Percentiles rank a stretch among this genome's conserved stretches.
phyloP scores from a whole-genome alignment of 2,797 vertebrate genomes.

The Paedocypris micromegethes region DNA sequence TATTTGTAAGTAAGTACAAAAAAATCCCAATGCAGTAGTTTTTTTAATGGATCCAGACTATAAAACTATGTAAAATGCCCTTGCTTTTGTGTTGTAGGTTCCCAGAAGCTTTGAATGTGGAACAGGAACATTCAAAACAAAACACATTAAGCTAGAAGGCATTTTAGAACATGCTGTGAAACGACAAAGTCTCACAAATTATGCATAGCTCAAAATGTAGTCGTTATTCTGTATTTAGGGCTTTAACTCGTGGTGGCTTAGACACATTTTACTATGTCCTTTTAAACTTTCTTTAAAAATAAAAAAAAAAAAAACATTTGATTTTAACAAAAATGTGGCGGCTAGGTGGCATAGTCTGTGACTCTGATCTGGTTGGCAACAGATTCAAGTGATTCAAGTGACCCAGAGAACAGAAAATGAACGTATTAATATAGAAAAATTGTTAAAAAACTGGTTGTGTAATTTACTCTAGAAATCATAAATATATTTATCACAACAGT shows the following conservation, averaged over 20 bases:
- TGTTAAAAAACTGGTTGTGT: too few species aligned
- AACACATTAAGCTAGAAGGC: conserved; percentile 1
- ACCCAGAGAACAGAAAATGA: too few species aligned
- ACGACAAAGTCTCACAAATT: conserved; percentile 1
- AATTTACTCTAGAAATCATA: too few species aligned
- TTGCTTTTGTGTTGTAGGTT: conserved; percentile 1
- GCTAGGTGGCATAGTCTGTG: too few species aligned
- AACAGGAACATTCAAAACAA: background rate
- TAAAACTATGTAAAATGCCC: conserved; percentile 1
- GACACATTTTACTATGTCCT: background rate
- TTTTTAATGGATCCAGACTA: background rate
- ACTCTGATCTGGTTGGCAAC: too few species aligned
- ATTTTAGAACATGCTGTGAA: conserved; percentile 4
- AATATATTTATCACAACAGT: too few species aligned
- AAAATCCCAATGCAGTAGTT: too few species aligned
- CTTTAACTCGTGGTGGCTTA: conserved; percentile 1
- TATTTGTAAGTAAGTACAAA: too few species aligned
- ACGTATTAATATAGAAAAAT: too few species aligned
- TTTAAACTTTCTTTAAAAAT: background rate
- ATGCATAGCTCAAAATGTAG: background rate
- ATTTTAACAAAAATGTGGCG: too few species aligned
- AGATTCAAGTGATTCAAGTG: too few species aligned
- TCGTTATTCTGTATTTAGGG: background rate
- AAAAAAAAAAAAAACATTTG: too few species aligned
- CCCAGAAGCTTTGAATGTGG: background rate